These are phyloP conservation scores for Morus bassanus DNA, from an alignment of 2,797 vertebrate genomes.

Conservation along the genomic window DNA sequence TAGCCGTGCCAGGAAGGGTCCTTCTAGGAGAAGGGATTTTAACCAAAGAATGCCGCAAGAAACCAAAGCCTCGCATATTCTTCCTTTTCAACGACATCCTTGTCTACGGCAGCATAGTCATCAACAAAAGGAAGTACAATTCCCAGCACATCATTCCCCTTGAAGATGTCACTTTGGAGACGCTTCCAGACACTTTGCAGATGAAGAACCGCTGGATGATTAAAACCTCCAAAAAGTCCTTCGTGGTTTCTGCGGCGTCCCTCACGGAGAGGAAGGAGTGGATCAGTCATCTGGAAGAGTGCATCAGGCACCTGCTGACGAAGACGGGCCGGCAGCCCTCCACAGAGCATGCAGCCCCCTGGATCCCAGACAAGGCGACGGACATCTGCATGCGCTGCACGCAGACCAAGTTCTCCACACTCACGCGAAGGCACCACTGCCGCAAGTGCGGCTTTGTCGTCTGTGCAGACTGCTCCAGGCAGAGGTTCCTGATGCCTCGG, in stretches of 20 bases:
- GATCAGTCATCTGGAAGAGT: conserved; percentile 85
- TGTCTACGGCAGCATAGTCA: conserved; percentile 88
- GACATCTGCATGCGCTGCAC: conserved; percentile 93
- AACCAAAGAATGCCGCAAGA: conserved; percentile 86
- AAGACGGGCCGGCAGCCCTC: conserved; percentile 52
- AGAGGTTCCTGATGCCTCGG: conserved; percentile 77
- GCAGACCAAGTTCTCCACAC: conserved; percentile 75
- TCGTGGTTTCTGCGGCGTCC: conserved; percentile 83
- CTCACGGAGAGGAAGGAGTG: conserved; percentile 84
- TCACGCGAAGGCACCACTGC: conserved; percentile 89
- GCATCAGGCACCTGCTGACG: conserved; percentile 71
- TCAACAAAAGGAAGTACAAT: conserved; percentile 83
- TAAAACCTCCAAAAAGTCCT: conserved; percentile 89
- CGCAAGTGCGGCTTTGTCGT: conserved; percentile 90
- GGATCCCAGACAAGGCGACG: conserved; percentile 87
- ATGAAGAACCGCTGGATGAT: conserved; percentile 91
- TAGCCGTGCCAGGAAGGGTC: conserved; percentile 79
- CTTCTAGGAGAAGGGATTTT: conserved; percentile 89
- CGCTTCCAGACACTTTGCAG: conserved; percentile 75
- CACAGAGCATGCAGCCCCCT: conserved; percentile 78
- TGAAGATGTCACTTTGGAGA: conserved; percentile 84
- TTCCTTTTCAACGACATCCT: conserved; percentile 93
- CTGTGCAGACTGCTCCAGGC: conserved; percentile 84
- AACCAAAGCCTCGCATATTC: conserved; percentile 82
- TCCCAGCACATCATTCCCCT: conserved; percentile 85